A percentile compares a stretch with the other conserved stretches of the same genome.
These are phyloP conservation scores for Temnothorax rugatulus DNA, from an alignment of 2,888 invertebrate species.

Conservation along the genomic window DNA sequence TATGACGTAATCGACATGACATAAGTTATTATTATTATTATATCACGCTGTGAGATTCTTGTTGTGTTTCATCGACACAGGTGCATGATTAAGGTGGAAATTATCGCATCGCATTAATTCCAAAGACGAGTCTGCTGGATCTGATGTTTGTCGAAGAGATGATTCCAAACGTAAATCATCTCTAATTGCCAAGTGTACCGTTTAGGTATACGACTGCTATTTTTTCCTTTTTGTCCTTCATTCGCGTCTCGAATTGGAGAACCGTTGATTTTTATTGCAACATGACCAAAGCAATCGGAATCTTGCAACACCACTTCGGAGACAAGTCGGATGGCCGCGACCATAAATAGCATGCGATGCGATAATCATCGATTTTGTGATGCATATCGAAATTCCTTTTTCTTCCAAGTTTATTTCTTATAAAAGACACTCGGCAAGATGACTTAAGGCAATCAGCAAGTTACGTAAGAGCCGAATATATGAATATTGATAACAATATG, in stretches of 20 bases:
- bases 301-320: background rate
- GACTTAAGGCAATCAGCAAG: background rate
- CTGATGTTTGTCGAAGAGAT: background rate
- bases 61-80: background rate
- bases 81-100: background rate
- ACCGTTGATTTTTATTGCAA: conserved; percentile 22
- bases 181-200: background rate
- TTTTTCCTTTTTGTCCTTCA: background rate
- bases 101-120: background rate
- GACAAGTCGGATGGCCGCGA: background rate
- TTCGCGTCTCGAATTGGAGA: background rate
- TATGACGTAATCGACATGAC: conserved; percentile 1
- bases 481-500: background rate
- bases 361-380: background rate
- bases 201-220: background rate
- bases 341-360: background rate
- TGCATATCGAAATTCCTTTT: background rate
- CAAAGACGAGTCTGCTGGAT: background rate
- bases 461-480: background rate
- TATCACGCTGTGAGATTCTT: background rate
- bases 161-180: background rate
- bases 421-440: background rate
- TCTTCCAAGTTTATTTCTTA: background rate
- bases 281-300: conserved; percentile 10
- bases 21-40: conserved; percentile 25